These are phyloP conservation scores for Liposcelis brunnea DNA, from an alignment of 2,888 invertebrate species.

Conservation along the genomic window DNA sequence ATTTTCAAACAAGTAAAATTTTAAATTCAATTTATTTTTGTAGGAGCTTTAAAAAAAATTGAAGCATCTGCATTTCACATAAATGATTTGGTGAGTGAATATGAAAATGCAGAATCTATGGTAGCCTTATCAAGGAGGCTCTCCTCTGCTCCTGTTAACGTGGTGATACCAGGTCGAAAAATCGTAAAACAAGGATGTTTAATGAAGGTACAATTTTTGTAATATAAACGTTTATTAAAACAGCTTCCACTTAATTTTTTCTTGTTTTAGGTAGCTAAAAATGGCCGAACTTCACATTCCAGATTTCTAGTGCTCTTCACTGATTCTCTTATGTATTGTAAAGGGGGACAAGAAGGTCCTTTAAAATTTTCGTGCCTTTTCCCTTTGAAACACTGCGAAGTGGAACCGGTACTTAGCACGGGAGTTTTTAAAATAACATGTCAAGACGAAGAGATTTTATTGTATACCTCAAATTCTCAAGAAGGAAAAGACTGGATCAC, in stretches of 20 bases:
- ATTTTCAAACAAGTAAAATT: too few species aligned
- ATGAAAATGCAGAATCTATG: constrained; percentile 51
- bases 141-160: constrained; percentile 38
- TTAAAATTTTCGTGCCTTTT: constrained; percentile 47
- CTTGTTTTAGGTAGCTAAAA: constrained; percentile 18
- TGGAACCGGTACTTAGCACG: constrained; percentile 37
- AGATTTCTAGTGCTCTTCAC: constrained; percentile 52
- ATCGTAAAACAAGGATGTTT: constrained; percentile 48
- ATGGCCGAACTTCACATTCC: constrained; percentile 23
- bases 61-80: constrained; percentile 52
- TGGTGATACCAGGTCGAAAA: constrained; percentile 49
- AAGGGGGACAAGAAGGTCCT: constrained; percentile 38
- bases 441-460: constrained; percentile 35
- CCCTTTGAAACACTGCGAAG: constrained; percentile 49
- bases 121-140: constrained; percentile 48
- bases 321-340: constrained; percentile 57
- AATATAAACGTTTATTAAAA: constrained; percentile 22
- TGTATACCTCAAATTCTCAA: constrained; percentile 35
- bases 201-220: constrained; percentile 31
- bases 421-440: constrained; percentile 43
- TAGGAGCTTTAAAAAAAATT: constrained; percentile 47
- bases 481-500: constrained; percentile 39
- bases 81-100: constrained; percentile 51
- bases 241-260: background rate
- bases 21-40: constrained; percentile 14